Evolutionary conservation across 2,797 vertebrate genomes (phyloP).

Genomic region (Trachurus trachurus): DNA sequence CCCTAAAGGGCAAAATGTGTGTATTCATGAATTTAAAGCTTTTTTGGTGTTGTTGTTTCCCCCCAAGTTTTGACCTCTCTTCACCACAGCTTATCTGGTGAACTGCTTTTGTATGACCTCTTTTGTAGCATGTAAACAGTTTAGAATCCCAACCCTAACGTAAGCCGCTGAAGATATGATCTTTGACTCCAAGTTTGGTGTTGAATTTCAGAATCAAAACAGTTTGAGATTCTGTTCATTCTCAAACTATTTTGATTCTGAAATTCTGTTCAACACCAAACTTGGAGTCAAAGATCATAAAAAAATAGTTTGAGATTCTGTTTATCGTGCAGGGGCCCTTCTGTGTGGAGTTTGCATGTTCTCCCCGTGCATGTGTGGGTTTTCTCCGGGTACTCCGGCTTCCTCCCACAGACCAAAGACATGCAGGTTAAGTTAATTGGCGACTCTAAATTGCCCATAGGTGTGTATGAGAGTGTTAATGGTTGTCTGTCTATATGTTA

Average conservation of each 20-base stretch:
- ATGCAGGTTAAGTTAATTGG: no score
- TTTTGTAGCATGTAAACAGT: constrained; percentile 31
- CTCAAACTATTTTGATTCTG: not conserved
- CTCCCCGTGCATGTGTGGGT: no score
- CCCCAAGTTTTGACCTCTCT: constrained; percentile 40
- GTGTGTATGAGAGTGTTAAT: no score
- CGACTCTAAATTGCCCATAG: no score
- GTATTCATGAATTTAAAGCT: constrained; percentile 48
- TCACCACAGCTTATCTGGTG: constrained; percentile 36
- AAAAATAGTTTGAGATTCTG: no score
- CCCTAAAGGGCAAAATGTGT: constrained; percentile 46
- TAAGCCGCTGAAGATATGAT: constrained; percentile 1
- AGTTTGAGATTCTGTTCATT: constrained; percentile 5
- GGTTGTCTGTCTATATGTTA: no score
- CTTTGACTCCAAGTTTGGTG: not conserved
- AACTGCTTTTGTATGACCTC: constrained; percentile 21
- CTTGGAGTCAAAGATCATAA: not conserved
- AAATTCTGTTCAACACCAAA: not conserved
- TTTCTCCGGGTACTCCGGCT: no score
- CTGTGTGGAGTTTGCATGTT: no score
- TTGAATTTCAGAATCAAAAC: constrained; percentile 7
- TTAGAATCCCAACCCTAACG: constrained; percentile 10
- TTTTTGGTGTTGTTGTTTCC: constrained; percentile 1
- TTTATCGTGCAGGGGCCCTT: no score
- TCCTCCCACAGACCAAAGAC: no score